Evolutionary conservation across 2,888 invertebrate genomes (phyloP).

Genomic region (Tridacna gigas): DNA sequence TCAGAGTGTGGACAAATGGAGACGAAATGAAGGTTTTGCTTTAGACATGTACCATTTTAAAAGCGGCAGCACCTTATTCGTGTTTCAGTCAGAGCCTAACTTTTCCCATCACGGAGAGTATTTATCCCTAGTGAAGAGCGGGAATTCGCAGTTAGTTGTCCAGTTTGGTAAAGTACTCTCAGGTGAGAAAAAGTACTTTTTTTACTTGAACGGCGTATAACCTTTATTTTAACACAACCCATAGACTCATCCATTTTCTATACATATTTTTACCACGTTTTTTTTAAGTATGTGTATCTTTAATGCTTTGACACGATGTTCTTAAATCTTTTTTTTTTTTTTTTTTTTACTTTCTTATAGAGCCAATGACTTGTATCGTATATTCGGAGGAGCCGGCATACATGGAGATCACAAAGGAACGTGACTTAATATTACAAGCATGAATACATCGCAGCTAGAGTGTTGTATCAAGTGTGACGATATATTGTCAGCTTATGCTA

Average conservation of each 20-base stretch:
- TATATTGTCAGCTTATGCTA: constrained; percentile 6
- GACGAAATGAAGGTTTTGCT: constrained; percentile 39
- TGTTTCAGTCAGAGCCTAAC: constrained; percentile 41
- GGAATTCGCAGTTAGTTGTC: constrained; percentile 13
- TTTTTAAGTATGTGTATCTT: too few relatives aligned
- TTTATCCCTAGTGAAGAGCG: constrained; percentile 25
- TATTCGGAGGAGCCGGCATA: constrained; percentile 24
- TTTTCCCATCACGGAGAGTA: constrained; percentile 44
- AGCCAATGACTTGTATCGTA: constrained; percentile 43
- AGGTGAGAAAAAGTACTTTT: constrained; percentile 13
- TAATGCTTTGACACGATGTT: too few relatives aligned
- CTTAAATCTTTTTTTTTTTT: constrained; percentile 4
- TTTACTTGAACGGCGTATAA: too few relatives aligned
- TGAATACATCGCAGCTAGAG: constrained; percentile 46
- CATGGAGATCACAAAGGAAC: constrained; percentile 34
- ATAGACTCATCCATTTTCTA: too few relatives aligned
- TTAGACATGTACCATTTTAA: constrained; percentile 24
- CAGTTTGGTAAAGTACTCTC: constrained; percentile 31
- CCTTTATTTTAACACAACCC: too few relatives aligned
- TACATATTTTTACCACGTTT: too few relatives aligned
- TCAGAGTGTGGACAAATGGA: constrained; percentile 38
- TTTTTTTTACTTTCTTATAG: constrained; percentile 31
- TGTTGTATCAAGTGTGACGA: constrained; percentile 42
- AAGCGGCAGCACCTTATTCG: constrained; percentile 35
- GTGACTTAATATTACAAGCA: constrained; percentile 32